Percentiles rank a stretch among this genome's conserved stretches.
Conservation (phyloP, 1,140 invertebrate species). For the Anoplolepis gracilipes region DNA sequence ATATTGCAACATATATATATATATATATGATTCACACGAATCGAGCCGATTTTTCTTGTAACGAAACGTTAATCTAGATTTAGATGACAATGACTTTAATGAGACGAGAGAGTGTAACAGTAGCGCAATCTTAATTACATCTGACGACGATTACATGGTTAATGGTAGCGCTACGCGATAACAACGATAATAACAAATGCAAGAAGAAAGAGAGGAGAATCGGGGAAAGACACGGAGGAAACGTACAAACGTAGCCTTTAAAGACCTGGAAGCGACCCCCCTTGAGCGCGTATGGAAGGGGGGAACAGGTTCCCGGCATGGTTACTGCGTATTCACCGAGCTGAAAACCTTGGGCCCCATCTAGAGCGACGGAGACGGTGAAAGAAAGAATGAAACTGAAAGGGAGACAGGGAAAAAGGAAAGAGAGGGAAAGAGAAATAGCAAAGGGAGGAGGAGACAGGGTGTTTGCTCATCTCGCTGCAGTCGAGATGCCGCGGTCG, state of each 20-base stretch:
- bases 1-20: neutral
- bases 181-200: slow-evolving; percentile 41
- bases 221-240: slow-evolving; percentile 57
- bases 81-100: slow-evolving; percentile 27
- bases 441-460: slow-evolving; percentile 8
- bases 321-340: slow-evolving; percentile 85
- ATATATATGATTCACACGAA: neutral
- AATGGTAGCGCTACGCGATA: slow-evolving; percentile 38
- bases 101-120: neutral
- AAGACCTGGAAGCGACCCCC: slow-evolving; percentile 75
- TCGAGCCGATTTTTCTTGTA: neutral
- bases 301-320: slow-evolving; percentile 85
- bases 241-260: slow-evolving; percentile 74
- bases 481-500: slow-evolving; percentile 56
- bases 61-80: neutral
- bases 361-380: slow-evolving; percentile 34
- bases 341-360: slow-evolving; percentile 84
- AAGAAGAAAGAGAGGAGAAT: slow-evolving; percentile 46
- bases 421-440: slow-evolving; percentile 6
- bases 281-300: slow-evolving; percentile 54
- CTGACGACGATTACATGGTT: slow-evolving; percentile 36
- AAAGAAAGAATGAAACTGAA: slow-evolving; percentile 3
- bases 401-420: slow-evolving; percentile 3
- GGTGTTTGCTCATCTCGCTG: slow-evolving; percentile 50
- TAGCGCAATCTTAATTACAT: slow-evolving; percentile 46